phyloP scores from a whole-genome alignment of 2,113 vertebrate species.

The Platichthys flesus region DNA sequence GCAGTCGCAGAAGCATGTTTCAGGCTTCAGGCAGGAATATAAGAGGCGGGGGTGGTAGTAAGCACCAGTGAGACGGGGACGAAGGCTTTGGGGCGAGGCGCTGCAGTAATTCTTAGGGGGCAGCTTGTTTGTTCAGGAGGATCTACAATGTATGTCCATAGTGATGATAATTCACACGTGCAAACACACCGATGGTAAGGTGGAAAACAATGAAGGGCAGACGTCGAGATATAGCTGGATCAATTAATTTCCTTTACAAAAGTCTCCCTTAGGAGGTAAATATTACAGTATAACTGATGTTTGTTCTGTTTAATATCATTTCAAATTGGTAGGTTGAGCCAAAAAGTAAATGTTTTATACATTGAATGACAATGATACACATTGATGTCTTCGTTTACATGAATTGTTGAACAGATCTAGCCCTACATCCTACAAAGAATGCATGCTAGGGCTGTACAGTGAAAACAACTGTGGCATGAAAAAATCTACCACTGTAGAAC shows the following conservation, averaged over 20 bases:
- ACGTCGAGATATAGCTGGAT: neutral
- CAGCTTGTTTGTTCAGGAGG: constrained; percentile 47
- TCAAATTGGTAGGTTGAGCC: too few relatives aligned
- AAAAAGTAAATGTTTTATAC: too few relatives aligned
- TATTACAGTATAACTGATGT: too few relatives aligned
- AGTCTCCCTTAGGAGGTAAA: too few relatives aligned
- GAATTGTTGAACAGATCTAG: too few relatives aligned
- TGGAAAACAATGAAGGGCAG: neutral
- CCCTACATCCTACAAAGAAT: too few relatives aligned
- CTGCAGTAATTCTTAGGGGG: constrained; percentile 53
- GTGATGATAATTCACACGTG: constrained; percentile 24
- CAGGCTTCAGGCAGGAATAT: constrained; percentile 49
- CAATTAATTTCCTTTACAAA: neutral
- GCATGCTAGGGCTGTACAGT: too few relatives aligned
- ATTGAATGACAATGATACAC: too few relatives aligned
- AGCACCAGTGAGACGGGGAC: constrained; percentile 29
- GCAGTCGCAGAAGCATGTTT: too few relatives aligned
- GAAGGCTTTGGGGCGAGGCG: constrained; percentile 46
- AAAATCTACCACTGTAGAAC: too few relatives aligned
- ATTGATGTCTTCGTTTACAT: too few relatives aligned
- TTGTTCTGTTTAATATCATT: neutral
- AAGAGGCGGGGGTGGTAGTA: constrained; percentile 46
- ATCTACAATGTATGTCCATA: constrained; percentile 10
- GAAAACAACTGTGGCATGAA: too few relatives aligned
- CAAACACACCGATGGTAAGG: neutral